Percentiles rank a stretch among this genome's conserved stretches.
Conservation (phyloP, 2,113 vertebrate genomes). For the Zeus faber region DNA sequence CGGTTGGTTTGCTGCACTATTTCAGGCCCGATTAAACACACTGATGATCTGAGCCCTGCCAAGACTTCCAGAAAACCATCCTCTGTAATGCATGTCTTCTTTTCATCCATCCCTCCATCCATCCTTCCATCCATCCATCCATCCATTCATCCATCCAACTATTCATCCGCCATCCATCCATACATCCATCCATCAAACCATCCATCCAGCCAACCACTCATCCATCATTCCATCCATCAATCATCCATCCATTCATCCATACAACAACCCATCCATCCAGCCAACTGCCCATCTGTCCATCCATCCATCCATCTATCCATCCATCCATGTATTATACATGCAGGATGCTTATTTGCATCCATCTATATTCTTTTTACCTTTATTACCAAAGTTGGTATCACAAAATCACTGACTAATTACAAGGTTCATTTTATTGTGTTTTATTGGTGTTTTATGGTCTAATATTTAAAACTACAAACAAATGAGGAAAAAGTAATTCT, state of each 20-base stretch:
- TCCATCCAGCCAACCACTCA: neutral
- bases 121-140: neutral
- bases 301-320: neutral
- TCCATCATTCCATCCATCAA: neutral
- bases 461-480: no score
- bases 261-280: neutral
- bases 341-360: no score
- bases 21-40: constrained; percentile 51
- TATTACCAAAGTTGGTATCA: no score
- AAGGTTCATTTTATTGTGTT: no score
- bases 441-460: no score
- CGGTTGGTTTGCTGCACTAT: constrained; percentile 35
- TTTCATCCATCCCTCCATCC: constrained; percentile 5
- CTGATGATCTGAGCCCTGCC: constrained; percentile 25
- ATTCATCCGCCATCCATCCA: neutral
- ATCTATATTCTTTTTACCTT: no score
- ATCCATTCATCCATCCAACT: neutral
- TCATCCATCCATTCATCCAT: neutral
- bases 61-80: constrained; percentile 27
- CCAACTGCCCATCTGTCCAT: neutral
- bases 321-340: neutral
- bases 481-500: no score
- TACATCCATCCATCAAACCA: neutral
- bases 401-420: no score
- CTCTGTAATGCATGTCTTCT: neutral